Evolutionary conservation across 1,140 invertebrate genomes (phyloP).

Genomic region (Laupala kohalensis): DNA sequence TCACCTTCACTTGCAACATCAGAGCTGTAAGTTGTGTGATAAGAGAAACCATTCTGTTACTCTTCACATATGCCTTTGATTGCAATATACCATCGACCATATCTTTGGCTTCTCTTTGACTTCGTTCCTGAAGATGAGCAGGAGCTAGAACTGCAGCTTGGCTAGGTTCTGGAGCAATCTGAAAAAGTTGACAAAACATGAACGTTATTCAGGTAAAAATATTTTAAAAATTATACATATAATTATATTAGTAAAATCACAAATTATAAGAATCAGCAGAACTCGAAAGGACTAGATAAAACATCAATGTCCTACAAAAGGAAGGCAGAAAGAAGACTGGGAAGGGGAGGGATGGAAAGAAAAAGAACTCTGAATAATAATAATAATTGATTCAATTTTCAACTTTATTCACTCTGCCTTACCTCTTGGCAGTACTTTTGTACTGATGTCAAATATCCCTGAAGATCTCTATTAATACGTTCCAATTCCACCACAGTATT

Average conservation of each 20-base stretch:
- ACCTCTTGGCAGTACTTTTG: conserved; percentile 70
- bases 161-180: conserved; percentile 73
- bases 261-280: too few species aligned
- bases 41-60: conserved; percentile 52
- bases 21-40: conserved; percentile 80
- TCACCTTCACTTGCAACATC: conserved; percentile 80
- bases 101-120: conserved; percentile 65
- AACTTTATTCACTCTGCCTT: too few species aligned
- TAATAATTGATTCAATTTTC: too few species aligned
- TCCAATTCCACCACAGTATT: conserved; percentile 80
- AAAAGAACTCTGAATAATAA: too few species aligned
- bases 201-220: too few species aligned
- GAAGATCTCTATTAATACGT: conserved; percentile 77
- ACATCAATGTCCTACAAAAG: too few species aligned
- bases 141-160: conserved; percentile 79
- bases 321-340: too few species aligned
- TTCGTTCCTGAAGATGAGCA: conserved; percentile 72
- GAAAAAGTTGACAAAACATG: not conserved
- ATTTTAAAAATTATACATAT: too few species aligned
- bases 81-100: conserved; percentile 57
- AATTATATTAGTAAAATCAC: too few species aligned
- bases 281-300: too few species aligned
- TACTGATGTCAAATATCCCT: conserved; percentile 71
- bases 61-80: conserved; percentile 42
- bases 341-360: too few species aligned